A percentile compares a stretch with the other conserved stretches of the same genome.
phyloP scores from a whole-genome alignment of 2,113 vertebrate genomes.

The Reinhardtius hippoglossoides region DNA sequence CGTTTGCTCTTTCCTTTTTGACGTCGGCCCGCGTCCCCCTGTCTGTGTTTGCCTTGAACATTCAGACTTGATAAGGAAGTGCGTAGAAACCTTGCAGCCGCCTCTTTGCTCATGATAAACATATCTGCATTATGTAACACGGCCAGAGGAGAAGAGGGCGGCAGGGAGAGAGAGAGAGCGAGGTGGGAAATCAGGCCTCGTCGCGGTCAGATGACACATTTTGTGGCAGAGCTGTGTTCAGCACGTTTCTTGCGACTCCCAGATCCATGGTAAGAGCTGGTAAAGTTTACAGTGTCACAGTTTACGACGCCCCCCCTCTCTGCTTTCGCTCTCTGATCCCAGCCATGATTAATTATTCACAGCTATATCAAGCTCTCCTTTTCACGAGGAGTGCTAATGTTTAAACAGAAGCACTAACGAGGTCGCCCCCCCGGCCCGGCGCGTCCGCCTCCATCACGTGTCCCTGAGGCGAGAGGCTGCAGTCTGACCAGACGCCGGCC shows the following conservation, averaged over 20 bases:
- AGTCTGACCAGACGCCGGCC: not conserved
- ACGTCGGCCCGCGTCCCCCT: not conserved
- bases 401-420: conserved; percentile 37
- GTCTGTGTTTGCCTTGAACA: conserved; percentile 40
- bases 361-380: conserved; percentile 45
- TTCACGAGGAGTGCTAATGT: conserved; percentile 25
- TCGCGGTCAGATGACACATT: not conserved
- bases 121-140: conserved; percentile 40
- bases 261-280: not conserved
- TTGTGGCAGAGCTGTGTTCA: not conserved
- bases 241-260: not conserved
- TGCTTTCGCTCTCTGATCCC: conserved; percentile 16
- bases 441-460: not conserved
- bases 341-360: conserved; percentile 54
- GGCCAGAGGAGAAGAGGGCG: not conserved
- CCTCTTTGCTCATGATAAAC: conserved; percentile 56
- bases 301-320: not conserved
- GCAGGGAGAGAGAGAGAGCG: not conserved
- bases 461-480: conserved; percentile 15
- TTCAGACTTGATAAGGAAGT: conserved; percentile 19
- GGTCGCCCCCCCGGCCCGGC: not conserved
- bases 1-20: not conserved
- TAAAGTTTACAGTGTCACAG: conserved; percentile 30
- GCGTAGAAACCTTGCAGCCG: conserved; percentile 18
- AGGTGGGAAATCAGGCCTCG: not conserved